Percentiles rank a stretch among this genome's conserved stretches.
Conservation (phyloP, 2,888 invertebrate species). For the Deilephila porcellus region DNA sequence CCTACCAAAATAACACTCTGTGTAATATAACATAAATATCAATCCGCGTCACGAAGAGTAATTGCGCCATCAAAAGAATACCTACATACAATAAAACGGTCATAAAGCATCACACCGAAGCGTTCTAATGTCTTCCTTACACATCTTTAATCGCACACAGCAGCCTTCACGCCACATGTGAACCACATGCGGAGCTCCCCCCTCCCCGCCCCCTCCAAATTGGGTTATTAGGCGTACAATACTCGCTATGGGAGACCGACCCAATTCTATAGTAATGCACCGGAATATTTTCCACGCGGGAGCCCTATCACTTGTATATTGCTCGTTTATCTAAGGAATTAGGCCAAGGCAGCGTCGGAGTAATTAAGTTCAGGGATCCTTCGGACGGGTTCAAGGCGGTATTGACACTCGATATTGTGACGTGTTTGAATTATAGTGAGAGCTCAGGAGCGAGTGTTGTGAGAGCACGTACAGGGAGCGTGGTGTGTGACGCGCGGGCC, state of each 20-base stretch:
- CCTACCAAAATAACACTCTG: too few species aligned
- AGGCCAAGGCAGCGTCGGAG: conserved; percentile 10
- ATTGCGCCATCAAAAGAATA: background rate
- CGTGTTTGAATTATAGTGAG: conserved; percentile 9
- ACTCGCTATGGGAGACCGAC: conserved; percentile 49
- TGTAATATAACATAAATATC: too few species aligned
- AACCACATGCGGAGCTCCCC: conserved; percentile 34
- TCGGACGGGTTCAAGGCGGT: background rate
- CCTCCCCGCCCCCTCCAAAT: conserved; percentile 34
- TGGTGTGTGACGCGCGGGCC: conserved; percentile 19
- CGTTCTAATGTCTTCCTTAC: conserved; percentile 10
- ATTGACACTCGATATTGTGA: conserved; percentile 2
- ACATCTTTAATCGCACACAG: background rate
- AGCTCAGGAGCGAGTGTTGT: conserved; percentile 9
- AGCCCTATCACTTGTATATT: conserved; percentile 36
- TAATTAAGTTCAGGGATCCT: background rate
- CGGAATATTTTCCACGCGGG: conserved; percentile 49
- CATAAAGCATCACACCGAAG: conserved; percentile 1
- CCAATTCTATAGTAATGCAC: conserved; percentile 50
- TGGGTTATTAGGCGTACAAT: conserved; percentile 34
- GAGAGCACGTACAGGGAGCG: conserved; percentile 24
- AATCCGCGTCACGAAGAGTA: background rate
- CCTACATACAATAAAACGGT: background rate
- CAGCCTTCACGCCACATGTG: conserved; percentile 49
- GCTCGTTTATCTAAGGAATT: conserved; percentile 22